Conservation (phyloP, 2,888 invertebrate species). For the Xestia ashworthii region DNA sequence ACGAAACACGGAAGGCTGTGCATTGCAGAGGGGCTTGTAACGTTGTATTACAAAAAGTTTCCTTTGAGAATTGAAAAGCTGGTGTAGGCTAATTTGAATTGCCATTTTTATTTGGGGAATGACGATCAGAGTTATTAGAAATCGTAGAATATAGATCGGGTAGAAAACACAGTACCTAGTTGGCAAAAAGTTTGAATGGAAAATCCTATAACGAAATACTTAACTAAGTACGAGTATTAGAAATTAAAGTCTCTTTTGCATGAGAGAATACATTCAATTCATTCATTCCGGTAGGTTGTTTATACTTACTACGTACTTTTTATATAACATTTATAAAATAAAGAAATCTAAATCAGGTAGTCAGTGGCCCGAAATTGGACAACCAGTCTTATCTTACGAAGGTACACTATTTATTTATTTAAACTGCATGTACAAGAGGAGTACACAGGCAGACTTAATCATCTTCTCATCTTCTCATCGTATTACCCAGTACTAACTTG, state of each 20-base stretch:
- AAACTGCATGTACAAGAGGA: too few species aligned
- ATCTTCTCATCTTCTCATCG: too few species aligned
- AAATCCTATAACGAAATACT: too few species aligned
- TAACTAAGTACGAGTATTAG: too few species aligned
- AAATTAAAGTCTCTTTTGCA: background rate
- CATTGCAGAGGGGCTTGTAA: slow-evolving; percentile 26
- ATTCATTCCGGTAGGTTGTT: background rate
- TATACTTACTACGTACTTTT: background rate
- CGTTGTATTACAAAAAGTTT: slow-evolving; percentile 29
- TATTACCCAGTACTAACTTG: too few species aligned
- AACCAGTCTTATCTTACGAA: too few species aligned
- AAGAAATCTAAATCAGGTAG: background rate
- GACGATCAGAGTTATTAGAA: background rate
- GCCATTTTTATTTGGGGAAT: background rate
- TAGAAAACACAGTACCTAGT: too few species aligned
- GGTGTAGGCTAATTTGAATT: background rate
- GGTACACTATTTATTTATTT: too few species aligned
- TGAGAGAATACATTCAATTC: background rate
- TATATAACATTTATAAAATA: background rate
- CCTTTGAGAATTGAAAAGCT: slow-evolving; percentile 10
- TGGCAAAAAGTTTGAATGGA: too few species aligned
- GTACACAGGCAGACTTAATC: too few species aligned
- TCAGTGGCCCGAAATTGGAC: too few species aligned
- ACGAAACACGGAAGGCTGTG: slow-evolving; percentile 41
- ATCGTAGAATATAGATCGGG: too few species aligned